Evolutionary conservation across 1,140 invertebrate genomes (phyloP).

Genomic region (Venustaconcha ellipsiformis): DNA sequence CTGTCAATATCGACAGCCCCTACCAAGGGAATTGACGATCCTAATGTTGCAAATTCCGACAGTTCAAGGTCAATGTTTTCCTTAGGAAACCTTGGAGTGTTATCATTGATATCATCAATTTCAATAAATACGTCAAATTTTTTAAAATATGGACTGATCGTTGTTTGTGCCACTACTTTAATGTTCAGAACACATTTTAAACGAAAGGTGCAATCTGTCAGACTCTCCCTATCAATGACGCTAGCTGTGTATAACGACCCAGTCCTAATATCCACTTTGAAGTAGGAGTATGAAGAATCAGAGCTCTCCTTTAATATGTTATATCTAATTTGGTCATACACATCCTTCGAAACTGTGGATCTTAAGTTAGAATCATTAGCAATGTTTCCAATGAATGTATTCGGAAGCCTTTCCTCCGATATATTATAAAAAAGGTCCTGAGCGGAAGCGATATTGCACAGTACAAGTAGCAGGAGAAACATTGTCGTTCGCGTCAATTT

Average conservation of each 20-base stretch:
- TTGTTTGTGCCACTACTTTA: conserved; percentile 45
- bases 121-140: conserved; percentile 76
- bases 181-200: conserved; percentile 42
- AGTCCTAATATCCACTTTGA: conserved; percentile 32
- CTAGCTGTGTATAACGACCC: conserved; percentile 35
- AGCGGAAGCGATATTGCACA: too few species aligned
- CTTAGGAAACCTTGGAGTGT: conserved; percentile 82
- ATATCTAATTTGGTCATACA: conserved; percentile 34
- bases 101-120: conserved; percentile 90
- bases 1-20: conserved; percentile 52
- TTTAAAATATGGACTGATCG: conserved; percentile 47
- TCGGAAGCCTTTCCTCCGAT: conserved; percentile 10
- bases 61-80: conserved; percentile 31
- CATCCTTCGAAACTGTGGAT: conserved; percentile 7
- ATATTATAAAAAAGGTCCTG: conserved; percentile 14
- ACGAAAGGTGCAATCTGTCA: conserved; percentile 38
- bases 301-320: conserved; percentile 30
- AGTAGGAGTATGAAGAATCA: conserved; percentile 31
- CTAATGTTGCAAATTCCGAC: conserved; percentile 41
- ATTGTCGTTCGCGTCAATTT: too few species aligned
- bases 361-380: conserved; percentile 42
- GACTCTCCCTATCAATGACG: conserved; percentile 37
- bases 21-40: conserved; percentile 34
- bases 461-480: too few species aligned
- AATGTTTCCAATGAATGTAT: conserved; percentile 44